These are phyloP conservation scores for Tragelaphus imberbis DNA, from an alignment of 2,113 vertebrate genomes.

Conservation along the genomic window DNA sequence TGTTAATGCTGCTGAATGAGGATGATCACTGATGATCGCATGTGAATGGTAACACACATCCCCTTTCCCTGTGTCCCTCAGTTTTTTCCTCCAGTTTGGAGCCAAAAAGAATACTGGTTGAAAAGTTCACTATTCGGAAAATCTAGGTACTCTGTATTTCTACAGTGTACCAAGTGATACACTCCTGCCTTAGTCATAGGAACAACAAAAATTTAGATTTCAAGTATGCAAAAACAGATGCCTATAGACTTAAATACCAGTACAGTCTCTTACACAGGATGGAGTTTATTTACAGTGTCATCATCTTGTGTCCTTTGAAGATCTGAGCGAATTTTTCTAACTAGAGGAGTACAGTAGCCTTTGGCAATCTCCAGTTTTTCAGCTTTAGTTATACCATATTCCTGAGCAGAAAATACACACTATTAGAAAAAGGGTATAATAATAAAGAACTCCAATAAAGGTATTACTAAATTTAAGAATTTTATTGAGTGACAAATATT, in stretches of 20 bases:
- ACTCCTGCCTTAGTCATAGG: background rate
- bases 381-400: slow-evolving; percentile 90
- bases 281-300: slow-evolving; percentile 93
- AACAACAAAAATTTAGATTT: slow-evolving; percentile 1
- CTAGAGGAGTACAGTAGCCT: slow-evolving; percentile 91
- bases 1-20: background rate
- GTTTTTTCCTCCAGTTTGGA: background rate
- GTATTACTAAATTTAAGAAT: slow-evolving; percentile 13
- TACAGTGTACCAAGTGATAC: background rate
- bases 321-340: slow-evolving; percentile 92
- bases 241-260: background rate
- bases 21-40: background rate
- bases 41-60: background rate
- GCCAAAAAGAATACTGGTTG: background rate
- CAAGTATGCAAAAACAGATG: background rate
- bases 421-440: slow-evolving; percentile 34
- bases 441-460: background rate
- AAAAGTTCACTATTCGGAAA: background rate
- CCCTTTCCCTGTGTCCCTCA: background rate
- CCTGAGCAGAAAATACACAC: slow-evolving; percentile 76
- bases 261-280: slow-evolving; percentile 85
- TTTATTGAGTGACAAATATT: background rate
- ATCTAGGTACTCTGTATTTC: background rate
- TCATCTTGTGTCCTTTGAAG: slow-evolving; percentile 94
- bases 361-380: slow-evolving; percentile 93